Evolutionary conservation across 2,888 invertebrate genomes (phyloP), one percentile per base, ranked within the genome.

Genomic region (Yponomeuta sedellus): DNA sequence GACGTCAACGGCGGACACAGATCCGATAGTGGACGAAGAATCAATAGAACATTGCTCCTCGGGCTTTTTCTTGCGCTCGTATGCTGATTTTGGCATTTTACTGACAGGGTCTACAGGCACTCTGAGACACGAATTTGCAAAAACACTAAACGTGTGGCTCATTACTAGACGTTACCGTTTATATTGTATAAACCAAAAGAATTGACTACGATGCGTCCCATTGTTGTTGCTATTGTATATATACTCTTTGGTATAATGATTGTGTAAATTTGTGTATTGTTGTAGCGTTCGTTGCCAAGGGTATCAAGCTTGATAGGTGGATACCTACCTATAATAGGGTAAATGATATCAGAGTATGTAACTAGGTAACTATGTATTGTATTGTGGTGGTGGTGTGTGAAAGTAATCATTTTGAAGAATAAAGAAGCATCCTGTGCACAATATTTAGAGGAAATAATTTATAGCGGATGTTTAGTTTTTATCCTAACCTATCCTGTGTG

Each of bases 61-160:
- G 70, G 84, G 74, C 65, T 85, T 83, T 34, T 78, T 82, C 70
- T 85, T 90, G 66, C 95, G 93, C 80, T 95, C 95, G 75, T 94
- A 95, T 0, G 92, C 90, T 11, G 95, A 94, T 71, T 93, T 94
- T 16, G 95, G 95, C 84, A 94, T 94, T 77, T 94, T 93, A 77
- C 92, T 95, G 70, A 92, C 90, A 2, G 95, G 95, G 87, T 95
- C 94, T 66, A 95, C 90, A 19, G 96, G 95, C 70, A 94, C 93
- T 85, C 93, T 94, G 16, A 95, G 77, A 77, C 95, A 96, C 52
- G 94, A 94, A 86, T 95, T 94, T 70, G 92, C 93, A 82, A 94
- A 96, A 64, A 93, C 93, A 75, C 94, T 93, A 70, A 91, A 92
- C 65, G 83, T 85, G 80, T 94, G 94, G 72, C 72, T 78, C 88